Conservation (phyloP, 1,140 invertebrate genomes). For the Probaryconus sp. region DNA sequence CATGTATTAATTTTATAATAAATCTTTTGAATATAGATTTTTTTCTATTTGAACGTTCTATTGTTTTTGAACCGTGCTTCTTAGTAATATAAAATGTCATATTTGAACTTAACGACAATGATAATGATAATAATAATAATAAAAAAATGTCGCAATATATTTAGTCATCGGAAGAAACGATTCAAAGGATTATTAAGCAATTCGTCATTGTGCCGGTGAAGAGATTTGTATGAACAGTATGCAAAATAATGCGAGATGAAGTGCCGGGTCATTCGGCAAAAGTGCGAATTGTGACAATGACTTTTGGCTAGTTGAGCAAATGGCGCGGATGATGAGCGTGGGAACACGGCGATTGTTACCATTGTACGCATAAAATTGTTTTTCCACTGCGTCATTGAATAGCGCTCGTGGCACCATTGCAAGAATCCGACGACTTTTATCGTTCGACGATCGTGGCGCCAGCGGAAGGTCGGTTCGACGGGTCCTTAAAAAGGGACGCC, state of each 20-base stretch:
- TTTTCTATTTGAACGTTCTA: not conserved
- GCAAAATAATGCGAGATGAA: conserved; percentile 33
- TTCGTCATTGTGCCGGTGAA: conserved; percentile 34
- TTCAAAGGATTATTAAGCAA: conserved; percentile 36
- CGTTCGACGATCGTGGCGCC: conserved; percentile 56
- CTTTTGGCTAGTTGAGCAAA: conserved; percentile 54
- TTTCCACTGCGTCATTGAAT: conserved; percentile 68
- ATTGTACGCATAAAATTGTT: conserved; percentile 71
- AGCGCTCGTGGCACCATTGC: conserved; percentile 36
- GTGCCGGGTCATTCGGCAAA: conserved; percentile 26
- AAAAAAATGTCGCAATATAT: conserved; percentile 9
- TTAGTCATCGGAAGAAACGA: not conserved
- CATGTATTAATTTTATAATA: not conserved
- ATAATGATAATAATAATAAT: conserved; percentile 8
- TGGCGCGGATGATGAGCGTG: conserved; percentile 67
- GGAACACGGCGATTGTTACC: conserved; percentile 72
- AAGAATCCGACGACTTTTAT: conserved; percentile 56
- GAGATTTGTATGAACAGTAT: conserved; percentile 20
- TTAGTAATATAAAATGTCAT: not conserved
- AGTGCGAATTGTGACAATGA: conserved; percentile 36
- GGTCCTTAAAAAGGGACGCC: conserved; percentile 50
- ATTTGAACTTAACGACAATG: conserved; percentile 14
- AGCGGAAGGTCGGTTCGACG: conserved; percentile 56
- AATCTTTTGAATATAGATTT: not conserved
- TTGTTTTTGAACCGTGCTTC: not conserved